A percentile compares a stretch with the other conserved stretches of the same genome.
Conservation (phyloP, 2,888 invertebrate genomes). For the Cyclophora albipunctata region DNA sequence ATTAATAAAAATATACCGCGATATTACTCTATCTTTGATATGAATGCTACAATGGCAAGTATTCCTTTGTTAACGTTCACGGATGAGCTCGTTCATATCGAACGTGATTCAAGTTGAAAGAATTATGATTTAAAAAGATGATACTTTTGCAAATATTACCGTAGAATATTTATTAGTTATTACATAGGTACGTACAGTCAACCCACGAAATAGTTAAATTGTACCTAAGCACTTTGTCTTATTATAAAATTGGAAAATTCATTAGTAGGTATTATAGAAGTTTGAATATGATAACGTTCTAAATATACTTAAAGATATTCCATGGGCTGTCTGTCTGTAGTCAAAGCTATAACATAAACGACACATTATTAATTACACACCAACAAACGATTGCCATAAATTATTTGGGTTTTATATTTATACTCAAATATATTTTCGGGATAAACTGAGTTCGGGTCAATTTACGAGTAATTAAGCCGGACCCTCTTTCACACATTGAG, state of each 20-base stretch:
- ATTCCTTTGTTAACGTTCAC: slow-evolving; percentile 58
- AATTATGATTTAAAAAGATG: slow-evolving; percentile 13
- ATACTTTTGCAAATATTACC: no score
- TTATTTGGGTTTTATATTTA: slow-evolving; percentile 29
- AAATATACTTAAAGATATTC: no score
- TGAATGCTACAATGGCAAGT: slow-evolving; percentile 57
- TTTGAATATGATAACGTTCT: no score
- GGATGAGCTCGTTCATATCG: slow-evolving; percentile 56
- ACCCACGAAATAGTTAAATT: no score
- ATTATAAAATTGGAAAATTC: no score
- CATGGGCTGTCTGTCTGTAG: no score
- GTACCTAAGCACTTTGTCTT: no score
- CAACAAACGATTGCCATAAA: background rate
- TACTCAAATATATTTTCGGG: slow-evolving; percentile 48
- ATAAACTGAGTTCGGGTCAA: slow-evolving; percentile 67
- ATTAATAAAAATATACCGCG: slow-evolving; percentile 73
- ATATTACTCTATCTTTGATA: slow-evolving; percentile 62
- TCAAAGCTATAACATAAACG: no score
- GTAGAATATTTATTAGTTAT: no score
- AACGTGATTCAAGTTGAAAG: slow-evolving; percentile 39
- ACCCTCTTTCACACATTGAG: slow-evolving; percentile 62
- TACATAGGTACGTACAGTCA: no score
- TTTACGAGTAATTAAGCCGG: slow-evolving; percentile 74
- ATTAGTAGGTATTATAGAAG: no score
- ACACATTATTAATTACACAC: background rate